Conservation (phyloP, 2,797 vertebrate species). For the Dicrostonyx torquatus region DNA sequence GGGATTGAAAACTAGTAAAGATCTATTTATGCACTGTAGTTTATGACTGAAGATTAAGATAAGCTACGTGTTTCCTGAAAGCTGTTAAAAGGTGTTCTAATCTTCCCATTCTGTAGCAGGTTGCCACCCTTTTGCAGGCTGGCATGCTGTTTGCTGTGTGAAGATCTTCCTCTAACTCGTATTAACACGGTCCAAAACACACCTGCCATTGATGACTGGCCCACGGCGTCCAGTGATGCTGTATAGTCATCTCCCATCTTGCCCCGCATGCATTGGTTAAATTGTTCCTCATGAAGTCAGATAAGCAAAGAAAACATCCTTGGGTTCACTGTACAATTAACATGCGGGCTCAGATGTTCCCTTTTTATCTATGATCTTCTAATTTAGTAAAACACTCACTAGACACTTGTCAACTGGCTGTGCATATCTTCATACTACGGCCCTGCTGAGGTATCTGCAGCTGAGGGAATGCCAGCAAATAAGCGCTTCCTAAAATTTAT, state of each 20-base stretch:
- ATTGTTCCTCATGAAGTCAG: neutral
- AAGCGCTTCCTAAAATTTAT: conserved; percentile 91
- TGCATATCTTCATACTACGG: conserved; percentile 80
- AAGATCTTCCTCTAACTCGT: neutral
- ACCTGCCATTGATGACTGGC: fast-evolving
- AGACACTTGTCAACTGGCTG: conserved; percentile 82
- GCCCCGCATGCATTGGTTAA: neutral
- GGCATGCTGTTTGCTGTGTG: neutral
- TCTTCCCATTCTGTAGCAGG: fast-evolving
- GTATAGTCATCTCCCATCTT: neutral
- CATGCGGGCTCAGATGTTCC: conserved; percentile 47
- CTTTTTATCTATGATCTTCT: conserved; percentile 85
- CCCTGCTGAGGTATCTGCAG: conserved; percentile 83
- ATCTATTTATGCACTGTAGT: fast-evolving
- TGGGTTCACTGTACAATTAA: neutral
- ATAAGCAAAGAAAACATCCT: fast-evolving
- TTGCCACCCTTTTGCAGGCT: neutral
- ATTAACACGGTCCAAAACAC: fast-evolving
- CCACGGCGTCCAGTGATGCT: neutral
- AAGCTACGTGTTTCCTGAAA: neutral
- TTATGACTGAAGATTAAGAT: neutral
- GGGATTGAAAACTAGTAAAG: too few species aligned
- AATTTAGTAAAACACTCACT: conserved; percentile 88
- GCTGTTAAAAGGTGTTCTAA: neutral
- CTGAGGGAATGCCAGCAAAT: conserved; percentile 83